A percentile compares a stretch with the other conserved stretches of the same genome.
Evolutionary conservation across 2,888 invertebrate genomes (phyloP).

Genomic region (Ornithoptera alexandrae): DNA sequence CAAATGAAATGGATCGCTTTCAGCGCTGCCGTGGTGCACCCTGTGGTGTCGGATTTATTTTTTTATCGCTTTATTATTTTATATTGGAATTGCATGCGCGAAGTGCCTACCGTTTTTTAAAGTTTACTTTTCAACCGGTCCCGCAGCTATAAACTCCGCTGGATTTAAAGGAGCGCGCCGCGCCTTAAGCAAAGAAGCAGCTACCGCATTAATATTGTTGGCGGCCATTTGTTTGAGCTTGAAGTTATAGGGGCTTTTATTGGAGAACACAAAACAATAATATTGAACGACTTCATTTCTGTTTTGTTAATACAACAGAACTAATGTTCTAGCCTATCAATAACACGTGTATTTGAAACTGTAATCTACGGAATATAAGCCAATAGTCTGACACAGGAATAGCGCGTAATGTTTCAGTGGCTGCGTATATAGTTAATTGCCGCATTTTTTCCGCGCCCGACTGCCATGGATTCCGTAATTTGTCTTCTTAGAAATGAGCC

Average conservation of each 20-base stretch:
- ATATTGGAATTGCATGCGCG: slow-evolving; percentile 62
- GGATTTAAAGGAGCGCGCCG: slow-evolving; percentile 59
- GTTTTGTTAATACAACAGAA: slow-evolving; percentile 6
- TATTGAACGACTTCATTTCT: slow-evolving; percentile 41
- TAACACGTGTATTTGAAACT: slow-evolving; percentile 39
- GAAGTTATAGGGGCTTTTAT: slow-evolving; percentile 45
- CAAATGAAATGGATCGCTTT: slow-evolving; percentile 51
- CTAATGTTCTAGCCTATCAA: slow-evolving; percentile 6
- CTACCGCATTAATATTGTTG: slow-evolving; percentile 61
- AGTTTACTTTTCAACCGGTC: slow-evolving; percentile 67
- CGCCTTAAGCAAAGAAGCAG: slow-evolving; percentile 53
- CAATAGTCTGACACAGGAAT: slow-evolving; percentile 67
- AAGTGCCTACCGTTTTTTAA: slow-evolving; percentile 66
- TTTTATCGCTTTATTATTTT: slow-evolving; percentile 71
- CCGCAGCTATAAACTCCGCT: slow-evolving; percentile 59
- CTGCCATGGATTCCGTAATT: slow-evolving; percentile 75
- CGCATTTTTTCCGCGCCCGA: slow-evolving; percentile 72
- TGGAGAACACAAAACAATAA: slow-evolving; percentile 29
- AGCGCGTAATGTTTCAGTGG: slow-evolving; percentile 65
- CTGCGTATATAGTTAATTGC: slow-evolving; percentile 71
- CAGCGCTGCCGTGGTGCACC: slow-evolving; percentile 47
- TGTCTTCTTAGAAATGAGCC: slow-evolving; percentile 80
- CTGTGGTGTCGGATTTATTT: slow-evolving; percentile 54
- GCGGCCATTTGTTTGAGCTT: slow-evolving; percentile 62
- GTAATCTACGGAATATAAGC: slow-evolving; percentile 68